Evolutionary conservation across 1,140 invertebrate species (phyloP), one percentile per base, ranked within the genome.

Genomic region (Ceratoteleas bidentatus): DNA sequence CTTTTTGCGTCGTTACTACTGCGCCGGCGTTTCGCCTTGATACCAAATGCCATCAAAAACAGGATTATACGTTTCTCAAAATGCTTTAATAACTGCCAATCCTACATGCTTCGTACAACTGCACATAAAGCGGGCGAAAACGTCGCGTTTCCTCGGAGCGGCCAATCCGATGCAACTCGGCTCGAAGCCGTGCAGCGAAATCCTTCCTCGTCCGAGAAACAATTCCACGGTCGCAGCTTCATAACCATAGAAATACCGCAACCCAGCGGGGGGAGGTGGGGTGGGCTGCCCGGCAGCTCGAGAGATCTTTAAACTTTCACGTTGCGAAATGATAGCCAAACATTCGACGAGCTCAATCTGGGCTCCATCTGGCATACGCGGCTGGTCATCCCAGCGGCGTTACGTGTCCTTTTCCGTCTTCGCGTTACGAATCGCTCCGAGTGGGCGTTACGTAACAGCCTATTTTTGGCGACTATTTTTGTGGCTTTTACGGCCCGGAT

Each of bases 261-360:
- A 52, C 43, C 52, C 56, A 45, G 16, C 6, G 14, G 62, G 43
- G 14, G 61, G 52, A 43, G 56, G 34, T 24, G 24, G 24, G 24
- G 24, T 24, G 24, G 24, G 1, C 24, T 24, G n/a, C 24, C 24
- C 24, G 24, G 24, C 24, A 24, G 24, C 24, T 24, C 24, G 61
- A 83, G 78, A 86, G 76, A 83, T 87, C 73, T 87, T 87, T 72
- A 77, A 84, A 88, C 87, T 88, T 88, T 88, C 87, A 85, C 85
- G 78, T 88, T 88, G 84, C 84, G 87, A 87, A 88, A 88, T 85
- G 80, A 85, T 85, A 87, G 78, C 74, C 81, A 87, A 86, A 88
- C 85, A 86, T 87, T 84, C 79, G 81, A 81, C 60, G 54, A 53
- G 68, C 50, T 68, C 49, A 70, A 68, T 81, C 70, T 76, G 60